A percentile compares a stretch with the other conserved stretches of the same genome.
phyloP scores from a whole-genome alignment of 2,797 vertebrate species.

The Enteromius mattozi region DNA sequence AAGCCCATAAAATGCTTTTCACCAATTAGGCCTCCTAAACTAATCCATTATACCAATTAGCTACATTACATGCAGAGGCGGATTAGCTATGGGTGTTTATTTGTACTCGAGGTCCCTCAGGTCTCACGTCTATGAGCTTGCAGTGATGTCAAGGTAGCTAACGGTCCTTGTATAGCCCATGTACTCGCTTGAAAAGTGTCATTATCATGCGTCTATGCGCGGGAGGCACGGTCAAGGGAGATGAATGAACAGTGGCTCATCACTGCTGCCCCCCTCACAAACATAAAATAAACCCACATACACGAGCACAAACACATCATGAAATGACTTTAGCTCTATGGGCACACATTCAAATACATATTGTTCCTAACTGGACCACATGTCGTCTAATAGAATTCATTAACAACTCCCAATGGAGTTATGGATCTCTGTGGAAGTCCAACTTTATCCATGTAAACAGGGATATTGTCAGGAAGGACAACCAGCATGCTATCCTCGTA shows the following conservation, averaged over 20 bases:
- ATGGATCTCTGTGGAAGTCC: background rate
- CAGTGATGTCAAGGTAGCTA: background rate
- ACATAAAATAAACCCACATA: constrained; percentile 5
- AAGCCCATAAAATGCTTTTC: constrained; percentile 26
- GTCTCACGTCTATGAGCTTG: constrained; percentile 2
- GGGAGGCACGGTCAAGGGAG: background rate
- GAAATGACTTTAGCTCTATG: constrained; percentile 12
- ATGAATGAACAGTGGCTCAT: background rate
- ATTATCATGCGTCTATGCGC: constrained; percentile 3
- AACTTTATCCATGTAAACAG: background rate
- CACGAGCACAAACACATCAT: background rate
- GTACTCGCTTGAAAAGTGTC: background rate
- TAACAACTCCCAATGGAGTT: background rate
- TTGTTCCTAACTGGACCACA: background rate
- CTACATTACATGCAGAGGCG: constrained; percentile 20
- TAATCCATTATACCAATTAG: constrained; percentile 44
- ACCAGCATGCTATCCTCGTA: background rate
- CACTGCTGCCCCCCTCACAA: background rate
- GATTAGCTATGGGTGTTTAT: constrained; percentile 25
- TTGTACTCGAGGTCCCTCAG: background rate
- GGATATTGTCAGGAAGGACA: background rate
- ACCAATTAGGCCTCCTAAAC: constrained; percentile 29
- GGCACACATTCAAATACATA: background rate
- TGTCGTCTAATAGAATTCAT: background rate
- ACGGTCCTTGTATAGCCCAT: background rate